Evolutionary conservation across 2,113 vertebrate genomes (phyloP).

Genomic region (Camarhynchus parvulus): DNA sequence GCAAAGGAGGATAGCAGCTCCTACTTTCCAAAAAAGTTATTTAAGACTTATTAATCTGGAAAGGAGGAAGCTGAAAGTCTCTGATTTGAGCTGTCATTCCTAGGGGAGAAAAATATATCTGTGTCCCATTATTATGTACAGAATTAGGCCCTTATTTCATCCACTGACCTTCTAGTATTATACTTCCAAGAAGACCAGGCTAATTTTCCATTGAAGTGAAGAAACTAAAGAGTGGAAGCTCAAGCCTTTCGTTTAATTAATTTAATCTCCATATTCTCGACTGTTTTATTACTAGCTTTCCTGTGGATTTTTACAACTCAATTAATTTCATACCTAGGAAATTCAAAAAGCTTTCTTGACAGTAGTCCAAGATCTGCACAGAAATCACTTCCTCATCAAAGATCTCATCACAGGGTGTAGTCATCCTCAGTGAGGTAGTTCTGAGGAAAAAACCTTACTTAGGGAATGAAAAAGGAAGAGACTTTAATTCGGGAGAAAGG

Average conservation of each 20-base stretch:
- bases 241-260: background rate
- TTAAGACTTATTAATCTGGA: background rate
- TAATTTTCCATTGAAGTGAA: background rate
- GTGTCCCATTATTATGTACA: background rate
- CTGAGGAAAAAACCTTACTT: background rate
- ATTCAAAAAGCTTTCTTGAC: background rate
- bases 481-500: background rate
- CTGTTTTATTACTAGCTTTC: background rate
- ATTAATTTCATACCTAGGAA: background rate
- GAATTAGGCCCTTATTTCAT: background rate
- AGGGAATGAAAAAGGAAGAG: background rate
- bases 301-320: background rate
- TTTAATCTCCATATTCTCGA: background rate
- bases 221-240: background rate
- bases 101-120: background rate
- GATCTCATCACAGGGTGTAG: background rate
- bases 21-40: background rate
- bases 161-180: background rate
- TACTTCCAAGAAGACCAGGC: background rate
- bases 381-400: background rate
- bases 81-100: background rate
- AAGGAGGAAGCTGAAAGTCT: background rate
- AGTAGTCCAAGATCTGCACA: background rate
- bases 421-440: background rate
- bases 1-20: background rate